Base-by-base conservation (phyloP, 1,140 invertebrate genomes). In the Musca domestica region DNA sequence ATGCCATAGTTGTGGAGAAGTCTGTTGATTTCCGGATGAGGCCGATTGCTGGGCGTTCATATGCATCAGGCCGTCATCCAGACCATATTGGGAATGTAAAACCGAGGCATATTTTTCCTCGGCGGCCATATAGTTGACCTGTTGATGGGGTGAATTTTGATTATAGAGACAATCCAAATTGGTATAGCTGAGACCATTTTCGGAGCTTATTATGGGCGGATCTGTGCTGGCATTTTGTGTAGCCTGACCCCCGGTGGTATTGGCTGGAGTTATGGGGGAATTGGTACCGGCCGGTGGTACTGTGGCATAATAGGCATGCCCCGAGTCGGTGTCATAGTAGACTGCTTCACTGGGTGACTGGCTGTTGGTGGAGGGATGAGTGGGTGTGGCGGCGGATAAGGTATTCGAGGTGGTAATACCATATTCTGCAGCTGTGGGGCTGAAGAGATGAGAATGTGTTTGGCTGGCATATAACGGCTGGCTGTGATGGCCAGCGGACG, bases 171-270 rank as follows among this genome's bases (percentile, higher is more conserved):
- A 93, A 83, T 96, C 94, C 73, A 96, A 82, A 82, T 95, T 95
- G 0, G 94, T 95, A 79, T 96, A 96, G 77, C 93, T 94, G 49
- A 95, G 82, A 0, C 93, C 93, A 67, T 92, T 92, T 72, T 92
- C 90, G 0, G 92, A 90, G 72, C 89, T 93, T 58, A 94, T 94
- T 19, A 94, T 92, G 10, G 86, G 84, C 2, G 84, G 80, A 3
- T 83, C 82, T 61, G 81, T 77, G n/a, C 71, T 69, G 63, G 73
- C 51, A 4, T 52, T 48, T 19, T 64, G 70, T 83, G 82, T 70
- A 65, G 54, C 70, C 10, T 67, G 66, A 27, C 20, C 66, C 85
- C 30, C 58, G n/a, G 72, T 77, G 67, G 76, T 76, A 68, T 74
- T 80, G 17, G 77, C 65, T 2, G 77, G 75, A 3, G 71, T 72